Base-by-base conservation (phyloP, 1,140 invertebrate genomes). In the Probaryconus sp. region DNA sequence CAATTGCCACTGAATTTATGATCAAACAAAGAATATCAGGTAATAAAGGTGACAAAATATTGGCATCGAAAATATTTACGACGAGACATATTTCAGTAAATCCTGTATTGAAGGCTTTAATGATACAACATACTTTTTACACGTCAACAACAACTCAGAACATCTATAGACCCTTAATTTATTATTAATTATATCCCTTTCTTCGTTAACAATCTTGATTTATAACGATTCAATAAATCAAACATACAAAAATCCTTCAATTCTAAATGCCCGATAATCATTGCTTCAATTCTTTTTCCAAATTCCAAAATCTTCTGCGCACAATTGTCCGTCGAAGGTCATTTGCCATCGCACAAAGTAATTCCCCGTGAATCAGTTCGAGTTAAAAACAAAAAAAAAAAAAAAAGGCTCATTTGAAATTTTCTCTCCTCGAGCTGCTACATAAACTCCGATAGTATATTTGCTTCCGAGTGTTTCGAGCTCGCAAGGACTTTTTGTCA, bases 31-130 rank as follows among this genome's bases (percentile, higher is more conserved):
- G 79, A 83, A 77, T 67, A 56, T 17, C 51, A 48, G 47, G 80
- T 51, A 81, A 84, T 84, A 84, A 85, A 84, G 77, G 81, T 85
- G 82, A 85, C 82, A 84, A 83, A 85, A 85, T 84, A 84, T 84
- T 85, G 79, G 79, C 78, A 81, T 76, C 61, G 70, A 64, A 61
- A 64, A 76, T 79, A 85, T 85, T 85, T 83, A 85, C 65, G 76
- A 78, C 43, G 40, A 33, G 77, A 48, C 68, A 69, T 81, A 79
- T 77, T 76, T 79, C 71, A 78, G 33, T 18, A 50, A 56, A 48
- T 43, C 69, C 60, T 65, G 69, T 58, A 60, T 38, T 65, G 69
- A 60, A 53, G 64, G 58, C 45, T 60, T 72, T 51, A 31, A 3
- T 7, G 21, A 4, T 7, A 24, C 3, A 7, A 24, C 60, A 72